Base-by-base conservation (phyloP, 1,140 invertebrate species). In the Apolygus lucorum region DNA sequence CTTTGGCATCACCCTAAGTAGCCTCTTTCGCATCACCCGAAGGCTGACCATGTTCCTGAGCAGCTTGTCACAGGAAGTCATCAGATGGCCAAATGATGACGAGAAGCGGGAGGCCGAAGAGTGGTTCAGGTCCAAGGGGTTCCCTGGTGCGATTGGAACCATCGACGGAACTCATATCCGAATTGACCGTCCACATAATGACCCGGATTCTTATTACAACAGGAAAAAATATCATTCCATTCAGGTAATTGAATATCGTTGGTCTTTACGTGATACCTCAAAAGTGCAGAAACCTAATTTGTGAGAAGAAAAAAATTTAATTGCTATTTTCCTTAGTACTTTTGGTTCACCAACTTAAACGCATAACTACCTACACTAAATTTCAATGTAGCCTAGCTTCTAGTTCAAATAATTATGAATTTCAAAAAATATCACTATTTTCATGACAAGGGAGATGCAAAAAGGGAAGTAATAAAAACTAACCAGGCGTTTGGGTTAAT, bases 1-100 rank as follows among this genome's bases (percentile, higher is more conserved):
- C 28, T 78, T 77, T 68, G 70, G 74, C 70, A 67, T 78, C 34
- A 69, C 71, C 24, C 70, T 76, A 14, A 77, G 75, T 68, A 65
- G 66, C 66, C 64, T 78, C 11, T 68, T 68, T 67, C 68, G 68
- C 25, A 72, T 78, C 28, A 73, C 78, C 28, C 70, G 59, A 64
- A 71, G 72, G 52, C 52, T 63, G n/a, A 21, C 29, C 52, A 24
- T 63, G 27, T 34, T 28, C 25, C 17, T 67, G 22, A 34, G 28
- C n/a, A 67, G 22, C 34, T 22, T 67, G 34, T 4, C 67, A 59
- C 52, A 34, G 11, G 14, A 29, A 13, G 52, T 66, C n/a, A 73
- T 71, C 24, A 26, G 59, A 24, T 74, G 73, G 72, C 72, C 73
- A 27, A 63, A 52, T 1, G 25, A 1, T 63, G 66, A 70, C 17